Percentiles rank a stretch among this genome's conserved stretches.
These are phyloP conservation scores for Drosophila anceps DNA, from an alignment of 2,888 invertebrate species.

Conservation along the genomic window DNA sequence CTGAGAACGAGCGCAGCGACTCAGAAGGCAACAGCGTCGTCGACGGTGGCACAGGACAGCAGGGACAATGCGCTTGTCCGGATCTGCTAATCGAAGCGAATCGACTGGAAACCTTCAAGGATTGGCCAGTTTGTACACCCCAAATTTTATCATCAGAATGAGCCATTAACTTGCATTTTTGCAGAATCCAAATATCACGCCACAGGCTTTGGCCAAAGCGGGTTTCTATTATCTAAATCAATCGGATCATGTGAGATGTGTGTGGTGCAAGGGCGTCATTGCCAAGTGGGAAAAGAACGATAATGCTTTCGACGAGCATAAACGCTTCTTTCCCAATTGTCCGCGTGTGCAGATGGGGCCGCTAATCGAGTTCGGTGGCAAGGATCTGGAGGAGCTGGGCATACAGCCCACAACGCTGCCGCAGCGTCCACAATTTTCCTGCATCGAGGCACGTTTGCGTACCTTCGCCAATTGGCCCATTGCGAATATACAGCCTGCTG, in stretches of 20 bases:
- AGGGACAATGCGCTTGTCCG: conserved; percentile 61
- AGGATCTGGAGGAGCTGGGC: conserved; percentile 87
- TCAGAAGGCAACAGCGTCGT: conserved; percentile 53
- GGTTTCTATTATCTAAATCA: conserved; percentile 94
- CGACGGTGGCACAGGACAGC: conserved; percentile 45
- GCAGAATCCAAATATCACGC: conserved; percentile 87
- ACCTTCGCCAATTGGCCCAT: conserved; percentile 93
- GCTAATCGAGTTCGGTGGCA: conserved; percentile 85
- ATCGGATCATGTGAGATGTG: conserved; percentile 91
- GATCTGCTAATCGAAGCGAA: conserved; percentile 89
- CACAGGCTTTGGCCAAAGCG: conserved; percentile 91
- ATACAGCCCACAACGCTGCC: conserved; percentile 86
- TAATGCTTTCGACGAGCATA: conserved; percentile 92
- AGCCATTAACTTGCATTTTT: conserved; percentile 6
- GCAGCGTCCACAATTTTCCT: conserved; percentile 89
- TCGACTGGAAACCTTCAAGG: conserved; percentile 89
- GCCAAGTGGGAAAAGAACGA: conserved; percentile 93
- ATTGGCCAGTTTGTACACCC: conserved; percentile 89
- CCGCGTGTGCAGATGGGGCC: conserved; percentile 86
- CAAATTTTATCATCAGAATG: background rate
- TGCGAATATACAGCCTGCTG: conserved; percentile 90
- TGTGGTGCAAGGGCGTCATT: conserved; percentile 91
- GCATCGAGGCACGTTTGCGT: conserved; percentile 89
- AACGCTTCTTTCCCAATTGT: conserved; percentile 92
- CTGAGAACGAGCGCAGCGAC: conserved; percentile 20